Percentiles rank a stretch among this genome's conserved stretches.
These are phyloP conservation scores for Cepphus grylle DNA, from an alignment of 2,113 vertebrate genomes.

Conservation along the genomic window DNA sequence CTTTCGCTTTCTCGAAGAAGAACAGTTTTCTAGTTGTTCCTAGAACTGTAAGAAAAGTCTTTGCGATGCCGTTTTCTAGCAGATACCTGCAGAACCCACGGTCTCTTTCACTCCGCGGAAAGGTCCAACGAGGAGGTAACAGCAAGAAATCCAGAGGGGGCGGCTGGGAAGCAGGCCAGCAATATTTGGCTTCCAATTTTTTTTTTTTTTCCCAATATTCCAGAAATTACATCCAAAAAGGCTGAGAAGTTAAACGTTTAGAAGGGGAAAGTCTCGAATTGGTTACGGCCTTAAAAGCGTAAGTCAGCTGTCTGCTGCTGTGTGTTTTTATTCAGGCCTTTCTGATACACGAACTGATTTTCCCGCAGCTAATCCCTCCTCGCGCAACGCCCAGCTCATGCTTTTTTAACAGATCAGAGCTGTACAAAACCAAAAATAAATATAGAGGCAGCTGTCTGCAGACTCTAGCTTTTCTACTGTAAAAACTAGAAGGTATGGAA, in stretches of 20 bases:
- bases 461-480: not conserved
- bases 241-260: not conserved
- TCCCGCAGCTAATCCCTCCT: not conserved
- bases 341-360: not conserved
- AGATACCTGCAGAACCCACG: not conserved
- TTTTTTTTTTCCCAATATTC: not conserved
- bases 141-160: not conserved
- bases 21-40: not conserved
- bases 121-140: not conserved
- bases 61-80: not conserved
- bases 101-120: not conserved
- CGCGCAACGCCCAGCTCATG: not conserved
- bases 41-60: no score
- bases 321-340: not conserved
- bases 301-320: not conserved
- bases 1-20: no score
- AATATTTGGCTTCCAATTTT: no score
- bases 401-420: not conserved
- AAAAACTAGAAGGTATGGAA: not conserved
- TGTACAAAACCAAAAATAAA: not conserved
- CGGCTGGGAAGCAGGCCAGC: not conserved
- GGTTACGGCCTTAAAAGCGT: not conserved
- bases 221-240: not conserved
- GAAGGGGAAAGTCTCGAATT: fast-evolving
- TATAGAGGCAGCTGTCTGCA: not conserved